Evolutionary conservation across 2,797 vertebrate species (phyloP), one percentile per base, ranked within the genome.

Genomic region (Girardinus metallicus): DNA sequence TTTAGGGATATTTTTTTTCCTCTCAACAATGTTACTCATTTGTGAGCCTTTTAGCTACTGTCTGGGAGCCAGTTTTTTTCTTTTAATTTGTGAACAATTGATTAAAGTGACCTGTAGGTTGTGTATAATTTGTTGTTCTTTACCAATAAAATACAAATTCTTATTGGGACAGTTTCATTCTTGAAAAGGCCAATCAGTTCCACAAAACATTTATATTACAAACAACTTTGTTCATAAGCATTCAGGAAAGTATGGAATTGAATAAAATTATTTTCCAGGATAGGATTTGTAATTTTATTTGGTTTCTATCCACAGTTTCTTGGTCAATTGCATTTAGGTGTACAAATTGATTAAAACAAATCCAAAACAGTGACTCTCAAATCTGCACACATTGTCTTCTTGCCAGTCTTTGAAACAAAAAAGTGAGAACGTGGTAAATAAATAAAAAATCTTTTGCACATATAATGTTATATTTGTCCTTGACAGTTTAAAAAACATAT

Each of bases 71-170:
- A 81, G 88, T 86, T 88, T 83, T 83, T 26, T 53, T 82, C 36
- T 39, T 82, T 74, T 53, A 86, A 76, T 88, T 77, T 92, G 51
- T 89, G 72, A 86, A 77, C 73, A 41, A 60, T 73, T 82, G 74
- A 85, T 57, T 0, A 73, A 85, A 85, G 80, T 86, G 87, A 82
- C 83, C 86, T 90, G 77, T 83, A 66, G 80, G 86, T 88, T 78
- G 51, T 79, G 34, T 87, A 53, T 84, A 46, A 85, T 89, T 91
- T 91, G 80, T 86, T 77, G 87, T 84, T 80, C 86, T 94, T 93
- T 93, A 90, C 53, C 83, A 95, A 92, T 93, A 94, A 94, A 95
- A 91, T 80, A 75, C 66, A 86, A 82, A 88, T 39, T 92, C 95
- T 95, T 94, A 86, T 72, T 81, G 64, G 83, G 75, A 53, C 23